These are phyloP conservation scores for Thymallus thymallus DNA, from an alignment of 2,113 vertebrate genomes.

Conservation along the genomic window DNA sequence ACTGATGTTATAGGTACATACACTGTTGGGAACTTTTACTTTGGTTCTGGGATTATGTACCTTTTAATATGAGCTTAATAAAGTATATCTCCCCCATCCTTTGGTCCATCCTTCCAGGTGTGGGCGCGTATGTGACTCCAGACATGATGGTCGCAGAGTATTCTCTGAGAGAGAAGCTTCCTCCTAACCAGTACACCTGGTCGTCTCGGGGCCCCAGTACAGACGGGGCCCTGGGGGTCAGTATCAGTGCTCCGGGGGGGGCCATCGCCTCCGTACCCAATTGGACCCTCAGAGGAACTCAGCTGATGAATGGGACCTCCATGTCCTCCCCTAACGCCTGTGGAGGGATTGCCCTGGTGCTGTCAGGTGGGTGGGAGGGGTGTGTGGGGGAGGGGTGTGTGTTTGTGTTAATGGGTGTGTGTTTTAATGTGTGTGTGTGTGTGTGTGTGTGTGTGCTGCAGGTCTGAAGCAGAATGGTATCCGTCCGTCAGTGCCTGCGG, in stretches of 20 bases:
- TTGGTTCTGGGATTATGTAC: too few relatives aligned
- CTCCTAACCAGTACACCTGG: constrained; percentile 98
- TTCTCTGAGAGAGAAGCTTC: constrained; percentile 94
- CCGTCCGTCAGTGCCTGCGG: constrained; percentile 83
- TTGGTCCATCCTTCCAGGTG: constrained; percentile 72
- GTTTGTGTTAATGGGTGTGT: constrained; percentile 28
- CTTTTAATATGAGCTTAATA: too few relatives aligned
- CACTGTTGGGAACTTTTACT: too few relatives aligned
- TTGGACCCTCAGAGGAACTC: constrained; percentile 95
- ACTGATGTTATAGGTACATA: constrained; percentile 91
- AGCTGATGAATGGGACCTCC: constrained; percentile 98
- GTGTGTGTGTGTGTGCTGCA: constrained; percentile 52
- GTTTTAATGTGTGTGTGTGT: constrained; percentile 22
- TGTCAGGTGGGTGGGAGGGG: constrained; percentile 81
- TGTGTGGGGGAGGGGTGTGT: constrained; percentile 2
- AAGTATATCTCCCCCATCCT: too few relatives aligned
- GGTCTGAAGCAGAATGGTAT: constrained; percentile 88
- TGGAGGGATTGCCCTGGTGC: constrained; percentile 90
- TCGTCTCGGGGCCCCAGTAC: constrained; percentile 95
- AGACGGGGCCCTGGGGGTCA: constrained; percentile 94
- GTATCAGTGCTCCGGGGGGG: constrained; percentile 95
- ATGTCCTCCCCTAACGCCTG: constrained; percentile 99
- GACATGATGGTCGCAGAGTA: constrained; percentile 99
- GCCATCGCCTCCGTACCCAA: constrained; percentile 98
- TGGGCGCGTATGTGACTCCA: constrained; percentile 96